Conservation (phyloP, 2,888 invertebrate species). For the Erebia ligea region DNA sequence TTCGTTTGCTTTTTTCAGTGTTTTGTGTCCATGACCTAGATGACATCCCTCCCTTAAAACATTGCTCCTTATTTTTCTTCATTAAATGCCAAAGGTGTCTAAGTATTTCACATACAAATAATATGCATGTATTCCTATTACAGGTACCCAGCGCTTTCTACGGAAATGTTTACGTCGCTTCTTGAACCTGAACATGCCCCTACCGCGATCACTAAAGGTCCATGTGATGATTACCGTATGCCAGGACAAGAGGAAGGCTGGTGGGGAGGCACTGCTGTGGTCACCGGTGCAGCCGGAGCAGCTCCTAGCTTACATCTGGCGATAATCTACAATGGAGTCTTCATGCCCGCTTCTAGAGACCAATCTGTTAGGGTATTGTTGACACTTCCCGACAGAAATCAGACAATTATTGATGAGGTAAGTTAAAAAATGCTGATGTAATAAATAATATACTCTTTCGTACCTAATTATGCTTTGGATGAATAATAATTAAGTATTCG, state of each 20-base stretch:
- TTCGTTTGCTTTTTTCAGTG: too few species aligned
- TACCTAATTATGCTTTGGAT: too few species aligned
- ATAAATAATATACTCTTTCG: neutral
- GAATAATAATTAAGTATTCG: too few species aligned
- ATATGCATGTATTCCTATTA: slow-evolving; percentile 29
- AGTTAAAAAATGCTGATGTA: slow-evolving; percentile 2
- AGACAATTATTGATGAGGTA: slow-evolving; percentile 89
- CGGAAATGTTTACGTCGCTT: slow-evolving; percentile 92
- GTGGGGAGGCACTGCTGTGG: slow-evolving; percentile 95
- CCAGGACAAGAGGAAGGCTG: slow-evolving; percentile 84
- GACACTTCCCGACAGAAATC: slow-evolving; percentile 88
- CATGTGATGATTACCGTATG: slow-evolving; percentile 78
- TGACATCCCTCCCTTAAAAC: neutral
- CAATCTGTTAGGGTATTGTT: slow-evolving; percentile 88
- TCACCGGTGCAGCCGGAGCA: slow-evolving; percentile 91
- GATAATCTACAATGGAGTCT: slow-evolving; percentile 92
- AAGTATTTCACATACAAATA: slow-evolving; percentile 7
- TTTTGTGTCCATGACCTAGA: neutral
- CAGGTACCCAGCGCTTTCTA: slow-evolving; percentile 88
- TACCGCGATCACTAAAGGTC: slow-evolving; percentile 81
- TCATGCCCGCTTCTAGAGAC: slow-evolving; percentile 85
- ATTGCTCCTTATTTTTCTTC: neutral
- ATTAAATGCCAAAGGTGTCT: slow-evolving; percentile 15
- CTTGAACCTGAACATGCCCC: slow-evolving; percentile 87
- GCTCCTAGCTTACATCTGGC: slow-evolving; percentile 92